phyloP scores from a whole-genome alignment of 2,797 vertebrate species.

The Esox masquinongy region DNA sequence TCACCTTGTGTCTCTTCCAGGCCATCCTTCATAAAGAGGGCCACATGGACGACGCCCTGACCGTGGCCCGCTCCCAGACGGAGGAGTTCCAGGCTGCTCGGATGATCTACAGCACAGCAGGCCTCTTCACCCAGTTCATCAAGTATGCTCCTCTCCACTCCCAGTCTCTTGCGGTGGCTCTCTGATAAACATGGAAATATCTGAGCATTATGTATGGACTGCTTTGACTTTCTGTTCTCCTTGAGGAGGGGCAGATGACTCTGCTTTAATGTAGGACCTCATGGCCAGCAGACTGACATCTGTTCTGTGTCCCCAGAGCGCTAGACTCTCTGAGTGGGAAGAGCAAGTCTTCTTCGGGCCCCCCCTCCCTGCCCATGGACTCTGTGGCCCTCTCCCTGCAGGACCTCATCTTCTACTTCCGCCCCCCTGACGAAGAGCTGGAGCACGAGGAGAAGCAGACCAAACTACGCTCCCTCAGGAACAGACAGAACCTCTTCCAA shows the following conservation, averaged over 20 bases:
- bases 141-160: slow-evolving; percentile 70
- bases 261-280: not conserved
- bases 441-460: slow-evolving; percentile 93
- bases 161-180: not conserved
- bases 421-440: slow-evolving; percentile 88
- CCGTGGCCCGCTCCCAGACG: slow-evolving; percentile 87
- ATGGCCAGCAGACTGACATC: not conserved
- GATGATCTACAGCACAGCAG: slow-evolving; percentile 91
- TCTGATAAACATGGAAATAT: not conserved
- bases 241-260: not conserved
- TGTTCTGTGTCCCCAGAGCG: slow-evolving; percentile 67
- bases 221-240: not conserved
- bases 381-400: slow-evolving; percentile 87
- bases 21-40: slow-evolving; percentile 94
- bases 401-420: slow-evolving; percentile 92
- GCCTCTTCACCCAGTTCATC: slow-evolving; percentile 90
- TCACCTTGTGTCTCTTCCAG: slow-evolving; percentile 56
- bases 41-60: slow-evolving; percentile 93
- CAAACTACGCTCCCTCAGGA: slow-evolving; percentile 90
- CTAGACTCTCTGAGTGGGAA: slow-evolving; percentile 88
- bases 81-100: slow-evolving; percentile 91
- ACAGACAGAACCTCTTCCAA: slow-evolving; percentile 92
- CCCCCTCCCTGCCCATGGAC: slow-evolving; percentile 82
- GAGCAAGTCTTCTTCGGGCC: slow-evolving; percentile 78
- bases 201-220: not conserved